Evolutionary conservation across 2,113 vertebrate species (phyloP).

Genomic region (Himantopus leucocephalus): DNA sequence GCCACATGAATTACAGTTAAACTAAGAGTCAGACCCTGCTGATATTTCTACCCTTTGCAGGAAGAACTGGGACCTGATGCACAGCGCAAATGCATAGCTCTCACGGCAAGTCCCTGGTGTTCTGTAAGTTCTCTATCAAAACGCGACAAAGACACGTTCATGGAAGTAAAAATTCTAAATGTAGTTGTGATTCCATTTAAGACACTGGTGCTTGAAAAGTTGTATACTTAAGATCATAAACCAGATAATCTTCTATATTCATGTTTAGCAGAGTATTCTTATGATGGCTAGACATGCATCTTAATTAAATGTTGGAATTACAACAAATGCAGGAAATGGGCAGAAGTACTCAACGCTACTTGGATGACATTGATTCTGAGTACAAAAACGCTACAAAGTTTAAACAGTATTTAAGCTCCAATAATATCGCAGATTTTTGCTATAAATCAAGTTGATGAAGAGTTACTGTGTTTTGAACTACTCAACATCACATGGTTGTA

Average conservation of each 20-base stretch:
- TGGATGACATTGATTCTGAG: not conserved
- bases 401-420: not conserved
- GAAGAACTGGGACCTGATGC: not conserved
- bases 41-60: not conserved
- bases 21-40: not conserved
- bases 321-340: not conserved
- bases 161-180: not conserved
- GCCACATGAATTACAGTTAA: not conserved
- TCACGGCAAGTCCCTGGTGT: not conserved
- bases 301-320: not conserved
- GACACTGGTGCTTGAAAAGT: not conserved
- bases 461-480: not conserved
- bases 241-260: not conserved
- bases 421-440: not conserved
- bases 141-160: not conserved
- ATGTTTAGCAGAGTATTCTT: not conserved
- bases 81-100: not conserved
- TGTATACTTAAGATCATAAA: not conserved
- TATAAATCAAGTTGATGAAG: not conserved
- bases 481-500: not conserved
- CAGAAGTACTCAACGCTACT: not conserved
- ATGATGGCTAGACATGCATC: not conserved
- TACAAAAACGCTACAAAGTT: not conserved
- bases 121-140: not conserved
- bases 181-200: not conserved